Conservation (phyloP, 2,888 invertebrate genomes). For the Eupelmus urozonus region DNA sequence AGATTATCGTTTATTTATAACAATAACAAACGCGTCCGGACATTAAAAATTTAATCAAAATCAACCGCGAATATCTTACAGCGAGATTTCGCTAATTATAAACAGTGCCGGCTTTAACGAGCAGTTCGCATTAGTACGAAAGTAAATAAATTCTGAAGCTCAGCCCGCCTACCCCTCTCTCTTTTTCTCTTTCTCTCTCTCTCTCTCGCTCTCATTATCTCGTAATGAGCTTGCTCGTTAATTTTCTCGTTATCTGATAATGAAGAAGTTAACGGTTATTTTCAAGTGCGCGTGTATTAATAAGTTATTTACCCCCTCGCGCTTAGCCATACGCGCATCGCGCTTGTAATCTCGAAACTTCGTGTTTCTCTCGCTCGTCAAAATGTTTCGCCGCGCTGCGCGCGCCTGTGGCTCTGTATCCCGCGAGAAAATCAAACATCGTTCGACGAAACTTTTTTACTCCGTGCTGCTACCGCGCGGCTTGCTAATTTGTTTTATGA, state of each 20-base stretch:
- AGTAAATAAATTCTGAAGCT: constrained; percentile 49
- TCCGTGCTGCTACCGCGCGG: too few relatives aligned
- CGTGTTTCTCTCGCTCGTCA: neutral
- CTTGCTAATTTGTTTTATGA: neutral
- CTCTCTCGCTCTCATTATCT: constrained; percentile 51
- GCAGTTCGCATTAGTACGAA: constrained; percentile 44
- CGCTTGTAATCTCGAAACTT: neutral
- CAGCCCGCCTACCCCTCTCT: neutral
- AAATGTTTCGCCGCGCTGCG: neutral
- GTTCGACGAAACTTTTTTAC: too few relatives aligned
- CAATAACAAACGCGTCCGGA: too few relatives aligned
- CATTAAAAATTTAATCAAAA: neutral
- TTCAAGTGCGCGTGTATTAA: constrained; percentile 38
- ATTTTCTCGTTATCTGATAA: constrained; percentile 58
- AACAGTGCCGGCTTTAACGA: constrained; percentile 25
- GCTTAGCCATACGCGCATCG: neutral
- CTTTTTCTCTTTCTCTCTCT: constrained; percentile 50
- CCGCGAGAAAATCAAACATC: neutral
- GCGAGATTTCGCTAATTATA: constrained; percentile 42
- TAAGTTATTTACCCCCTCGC: constrained; percentile 29
- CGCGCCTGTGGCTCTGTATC: neutral
- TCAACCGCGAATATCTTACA: constrained; percentile 8
- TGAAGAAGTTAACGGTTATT: constrained; percentile 49
- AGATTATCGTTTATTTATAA: too few relatives aligned
- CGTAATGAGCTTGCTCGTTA: constrained; percentile 60